Conservation (phyloP, 2,113 vertebrate species). For the Cinclus cinclus region DNA sequence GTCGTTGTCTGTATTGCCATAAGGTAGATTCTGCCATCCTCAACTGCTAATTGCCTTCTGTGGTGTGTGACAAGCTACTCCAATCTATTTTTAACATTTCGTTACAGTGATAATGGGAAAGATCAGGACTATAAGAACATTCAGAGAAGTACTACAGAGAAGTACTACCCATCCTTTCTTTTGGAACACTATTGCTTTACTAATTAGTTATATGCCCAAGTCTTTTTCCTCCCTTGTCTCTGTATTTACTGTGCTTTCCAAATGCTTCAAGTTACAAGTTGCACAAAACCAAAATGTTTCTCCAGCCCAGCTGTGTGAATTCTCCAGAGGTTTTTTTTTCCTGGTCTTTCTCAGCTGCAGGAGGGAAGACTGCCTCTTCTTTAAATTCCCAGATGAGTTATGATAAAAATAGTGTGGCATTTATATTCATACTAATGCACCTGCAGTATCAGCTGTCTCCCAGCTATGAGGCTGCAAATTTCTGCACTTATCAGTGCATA, state of each 20-base stretch:
- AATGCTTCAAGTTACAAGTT: background rate
- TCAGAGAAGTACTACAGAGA: background rate
- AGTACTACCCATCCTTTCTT: background rate
- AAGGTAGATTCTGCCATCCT: background rate
- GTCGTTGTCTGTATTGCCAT: background rate
- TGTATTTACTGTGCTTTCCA: background rate
- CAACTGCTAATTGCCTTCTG: background rate
- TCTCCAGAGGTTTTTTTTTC: background rate
- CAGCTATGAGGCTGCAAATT: slow-evolving; percentile 40
- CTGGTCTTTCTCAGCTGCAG: slow-evolving; percentile 19
- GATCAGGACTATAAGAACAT: background rate
- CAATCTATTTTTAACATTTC: background rate
- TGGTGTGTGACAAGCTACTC: background rate
- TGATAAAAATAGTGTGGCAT: slow-evolving; percentile 46
- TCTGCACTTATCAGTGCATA: background rate
- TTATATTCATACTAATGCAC: background rate
- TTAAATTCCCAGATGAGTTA: slow-evolving; percentile 51
- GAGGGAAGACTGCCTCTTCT: background rate
- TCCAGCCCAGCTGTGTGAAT: slow-evolving; percentile 26
- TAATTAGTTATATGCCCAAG: background rate
- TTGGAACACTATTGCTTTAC: background rate
- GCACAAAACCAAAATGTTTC: slow-evolving; percentile 9
- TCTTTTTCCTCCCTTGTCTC: background rate
- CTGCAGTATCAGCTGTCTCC: slow-evolving; percentile 43
- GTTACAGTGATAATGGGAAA: background rate